Base-by-base conservation (phyloP, 2,797 vertebrate species). In the Schizopygopsis pylzovi region DNA sequence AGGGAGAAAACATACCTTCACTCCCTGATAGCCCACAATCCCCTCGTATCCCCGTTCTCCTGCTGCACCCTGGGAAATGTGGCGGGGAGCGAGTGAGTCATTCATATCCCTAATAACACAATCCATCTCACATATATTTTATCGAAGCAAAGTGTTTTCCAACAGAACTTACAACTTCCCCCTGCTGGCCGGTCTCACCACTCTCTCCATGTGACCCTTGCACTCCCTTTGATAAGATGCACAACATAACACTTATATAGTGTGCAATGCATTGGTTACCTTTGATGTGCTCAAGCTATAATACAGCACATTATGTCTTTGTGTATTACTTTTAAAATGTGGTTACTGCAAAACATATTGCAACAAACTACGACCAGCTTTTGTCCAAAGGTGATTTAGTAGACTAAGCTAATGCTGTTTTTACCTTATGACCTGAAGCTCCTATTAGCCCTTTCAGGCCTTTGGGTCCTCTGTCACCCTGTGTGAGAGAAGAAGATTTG, bases 401-500 rank as follows among this genome's bases (percentile, higher is more conserved):
- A 22, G n/a, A 33, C n/a, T 81, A 13, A 11, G 20, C 3, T 59
- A 45, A 59, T 72, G 11, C 8, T 41, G 61, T 67, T 43, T 89
- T 92, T 92, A 97, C 96, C 95, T 96, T 96, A 89, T 95, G 95
- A 52, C 96, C 95, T 1, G 67, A 86, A 52, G 95, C 94, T 49
- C 96, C 96, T 87, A 86, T 87, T 87, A 97, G 91, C 89, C 96
- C 96, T 89, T 95, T 96, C 67, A 96, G 90, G 8, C 96, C 96
- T 89, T 95, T 94, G 11, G 92, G 89, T 85, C 96, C 96, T 91
- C 95, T 92, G 75, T 94, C 92, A 47, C 92, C 92, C 94, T 96
- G 91, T 89, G 70, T 87, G 20, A 54, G 41, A 67, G 52, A 80
- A 82, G 90, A 80, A 8, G 39, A 33, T 68, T 90, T 63, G 88